Base-by-base conservation (phyloP, 2,797 vertebrate species). In the Trachops cirrhosus region DNA sequence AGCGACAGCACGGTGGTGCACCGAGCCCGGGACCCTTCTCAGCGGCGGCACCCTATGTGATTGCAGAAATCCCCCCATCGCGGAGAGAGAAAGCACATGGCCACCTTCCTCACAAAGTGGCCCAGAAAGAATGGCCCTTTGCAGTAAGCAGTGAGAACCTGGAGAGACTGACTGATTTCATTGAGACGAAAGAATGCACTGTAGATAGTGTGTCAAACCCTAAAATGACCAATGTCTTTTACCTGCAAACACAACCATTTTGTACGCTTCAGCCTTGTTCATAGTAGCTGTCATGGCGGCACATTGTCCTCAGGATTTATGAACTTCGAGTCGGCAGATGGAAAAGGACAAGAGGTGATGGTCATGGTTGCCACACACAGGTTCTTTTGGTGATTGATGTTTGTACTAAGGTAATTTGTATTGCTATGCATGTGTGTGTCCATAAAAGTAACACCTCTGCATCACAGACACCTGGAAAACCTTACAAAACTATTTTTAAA, bases 381-480 rank as follows among this genome's bases (percentile, higher is more conserved):
- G 6, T 7, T 59, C 0, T 11, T 48, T 29, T n/a, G 34, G 41
- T 50, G 18, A 59, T 78, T 82, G n/a, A 0, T n/a, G 2, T 48
- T 64, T 62, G 6, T 29, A 0, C 44, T 4, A 7, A 3, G 16
- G 5, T 19, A 6, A n/a, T 18, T 64, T 44, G 12, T 3, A 19
- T 6, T 19, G 1, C 8, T 19, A 0, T 7, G 34, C 1, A 1
- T 12, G 14, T 44, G n/a, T 3, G 7, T 11, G 44, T 19, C n/a
- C 15, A 16, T 86, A 3, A 64, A 59, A 83, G 26, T n/a, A n/a
- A 74, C 9, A n/a, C 26, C 5, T 91, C 48, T 62, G 9, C 2
- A 21, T 12, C 29, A 2, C 1, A 82, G 41, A 39, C 12, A 41
- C 26, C 67, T 48, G 18, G 26, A 18, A 68, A 32, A 21, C 9